Evolutionary conservation across 2,888 invertebrate species (phyloP).

Genomic region (Chironomus tentans): DNA sequence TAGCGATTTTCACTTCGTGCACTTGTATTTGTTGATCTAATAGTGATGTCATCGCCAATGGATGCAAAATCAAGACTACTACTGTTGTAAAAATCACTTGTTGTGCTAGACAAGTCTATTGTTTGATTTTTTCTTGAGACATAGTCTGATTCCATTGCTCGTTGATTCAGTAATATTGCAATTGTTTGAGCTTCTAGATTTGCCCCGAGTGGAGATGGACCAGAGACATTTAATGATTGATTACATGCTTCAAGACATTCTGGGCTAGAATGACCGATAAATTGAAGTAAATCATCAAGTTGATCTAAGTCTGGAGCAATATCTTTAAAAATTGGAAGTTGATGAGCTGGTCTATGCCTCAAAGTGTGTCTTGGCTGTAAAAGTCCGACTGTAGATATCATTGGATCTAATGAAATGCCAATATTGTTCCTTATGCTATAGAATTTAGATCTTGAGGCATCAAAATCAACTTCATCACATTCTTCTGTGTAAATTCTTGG

Average conservation of each 20-base stretch:
- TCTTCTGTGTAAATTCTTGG: conserved; percentile 42
- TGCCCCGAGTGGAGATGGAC: conserved; percentile 61
- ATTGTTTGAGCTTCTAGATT: conserved; percentile 79
- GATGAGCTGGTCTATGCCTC: conserved; percentile 60
- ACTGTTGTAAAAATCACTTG: background rate
- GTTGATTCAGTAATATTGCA: conserved; percentile 72
- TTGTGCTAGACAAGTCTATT: background rate
- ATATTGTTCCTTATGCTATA: background rate
- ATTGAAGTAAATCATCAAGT: conserved; percentile 79
- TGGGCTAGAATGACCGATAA: conserved; percentile 85
- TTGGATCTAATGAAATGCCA: conserved; percentile 33
- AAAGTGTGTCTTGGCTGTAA: conserved; percentile 55
- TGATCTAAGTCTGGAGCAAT: conserved; percentile 84
- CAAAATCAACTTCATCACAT: conserved; percentile 16
- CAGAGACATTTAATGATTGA: conserved; percentile 68
- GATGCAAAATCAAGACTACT: conserved; percentile 20
- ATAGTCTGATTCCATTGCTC: conserved; percentile 73
- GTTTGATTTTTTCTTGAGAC: conserved; percentile 40
- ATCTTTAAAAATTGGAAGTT: conserved; percentile 71
- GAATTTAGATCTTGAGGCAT: conserved; percentile 20
- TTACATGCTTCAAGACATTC: conserved; percentile 64
- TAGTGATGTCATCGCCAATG: conserved; percentile 12
- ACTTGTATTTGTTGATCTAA: conserved; percentile 10
- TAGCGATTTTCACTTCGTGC: conserved; percentile 23
- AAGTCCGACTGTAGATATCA: conserved; percentile 44